Conservation (phyloP, 2,113 vertebrate genomes). For the Zosterops japonicus region DNA sequence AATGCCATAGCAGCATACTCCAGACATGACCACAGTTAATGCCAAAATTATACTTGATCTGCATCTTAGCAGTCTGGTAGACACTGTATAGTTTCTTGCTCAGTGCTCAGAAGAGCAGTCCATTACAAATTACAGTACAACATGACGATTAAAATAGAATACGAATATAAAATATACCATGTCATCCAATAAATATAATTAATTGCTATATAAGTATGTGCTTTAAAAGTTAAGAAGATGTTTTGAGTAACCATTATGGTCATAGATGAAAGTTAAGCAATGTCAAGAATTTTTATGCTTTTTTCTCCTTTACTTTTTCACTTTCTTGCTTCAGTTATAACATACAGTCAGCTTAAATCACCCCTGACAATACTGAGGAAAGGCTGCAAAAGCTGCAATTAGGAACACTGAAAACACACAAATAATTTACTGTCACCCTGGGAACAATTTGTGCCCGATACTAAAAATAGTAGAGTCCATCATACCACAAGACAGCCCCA, state of each 20-base stretch:
- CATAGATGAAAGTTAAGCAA: background rate
- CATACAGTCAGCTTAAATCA: background rate
- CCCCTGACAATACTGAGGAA: background rate
- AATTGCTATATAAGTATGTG: background rate
- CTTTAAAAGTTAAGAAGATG: background rate
- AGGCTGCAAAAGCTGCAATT: slow-evolving; percentile 6
- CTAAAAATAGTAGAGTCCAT: background rate
- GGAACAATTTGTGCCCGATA: slow-evolving; percentile 1
- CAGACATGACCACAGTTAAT: background rate
- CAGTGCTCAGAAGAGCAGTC: background rate
- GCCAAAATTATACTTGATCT: background rate
- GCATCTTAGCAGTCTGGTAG: background rate
- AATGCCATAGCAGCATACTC: background rate
- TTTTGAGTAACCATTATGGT: background rate
- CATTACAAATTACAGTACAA: background rate
- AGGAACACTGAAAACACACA: slow-evolving; percentile 14
- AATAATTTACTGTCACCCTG: slow-evolving; percentile 20
- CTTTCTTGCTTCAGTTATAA: background rate
- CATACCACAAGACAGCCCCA: background rate
- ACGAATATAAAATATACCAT: background rate
- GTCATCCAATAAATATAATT: background rate
- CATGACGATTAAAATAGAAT: background rate
- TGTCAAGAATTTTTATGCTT: background rate
- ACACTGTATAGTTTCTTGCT: background rate
- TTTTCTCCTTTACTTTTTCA: background rate